Conservation (phyloP, 2,797 vertebrate species). For the Sebastes ruberrimus region DNA sequence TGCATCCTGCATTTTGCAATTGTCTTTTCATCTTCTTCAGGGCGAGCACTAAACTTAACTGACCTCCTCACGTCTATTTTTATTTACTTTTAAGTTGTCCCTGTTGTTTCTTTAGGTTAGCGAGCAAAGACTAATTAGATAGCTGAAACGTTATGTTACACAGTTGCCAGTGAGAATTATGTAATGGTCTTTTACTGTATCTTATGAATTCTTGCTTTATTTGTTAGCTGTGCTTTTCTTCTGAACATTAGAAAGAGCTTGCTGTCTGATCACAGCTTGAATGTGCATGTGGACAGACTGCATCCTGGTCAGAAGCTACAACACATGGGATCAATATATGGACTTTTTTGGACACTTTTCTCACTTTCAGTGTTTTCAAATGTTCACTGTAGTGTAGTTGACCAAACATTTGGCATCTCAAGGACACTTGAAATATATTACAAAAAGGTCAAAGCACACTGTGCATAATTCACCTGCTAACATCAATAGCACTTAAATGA, state of each 20-base stretch:
- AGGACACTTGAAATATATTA: constrained; percentile 32
- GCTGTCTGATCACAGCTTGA: neutral
- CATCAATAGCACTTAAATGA: constrained; percentile 60
- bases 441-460: constrained; percentile 42
- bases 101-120: neutral
- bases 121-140: neutral
- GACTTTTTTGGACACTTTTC: neutral
- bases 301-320: neutral
- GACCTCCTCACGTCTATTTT: neutral
- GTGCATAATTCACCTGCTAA: constrained; percentile 55
- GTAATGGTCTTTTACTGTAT: neutral
- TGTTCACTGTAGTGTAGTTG: neutral
- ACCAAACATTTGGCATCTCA: constrained; percentile 24
- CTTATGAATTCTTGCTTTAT: neutral
- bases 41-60: neutral
- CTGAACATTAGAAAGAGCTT: neutral
- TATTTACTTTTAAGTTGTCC: neutral
- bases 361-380: neutral
- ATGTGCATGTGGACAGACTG: neutral
- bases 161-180: neutral
- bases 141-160: neutral
- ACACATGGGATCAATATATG: neutral
- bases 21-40: neutral
- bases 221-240: neutral
- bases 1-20: neutral